Evolutionary conservation across 2,888 invertebrate genomes (phyloP).

Genomic region (Lasioglossum morio): DNA sequence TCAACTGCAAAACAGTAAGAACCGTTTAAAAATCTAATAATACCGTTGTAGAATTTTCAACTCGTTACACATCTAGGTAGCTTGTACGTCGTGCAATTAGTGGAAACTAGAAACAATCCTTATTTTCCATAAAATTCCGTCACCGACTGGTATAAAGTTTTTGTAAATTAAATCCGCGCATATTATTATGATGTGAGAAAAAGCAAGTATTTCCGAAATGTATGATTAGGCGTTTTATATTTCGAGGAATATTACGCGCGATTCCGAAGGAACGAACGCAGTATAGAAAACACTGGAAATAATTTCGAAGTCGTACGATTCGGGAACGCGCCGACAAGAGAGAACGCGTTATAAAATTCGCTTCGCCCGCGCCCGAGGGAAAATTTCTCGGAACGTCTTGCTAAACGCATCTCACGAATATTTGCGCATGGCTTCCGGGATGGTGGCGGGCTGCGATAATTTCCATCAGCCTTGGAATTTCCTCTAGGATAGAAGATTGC

Average conservation of each 20-base stretch:
- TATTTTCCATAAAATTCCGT: not conserved
- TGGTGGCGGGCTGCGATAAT: conserved; percentile 35
- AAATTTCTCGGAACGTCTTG: conserved; percentile 20
- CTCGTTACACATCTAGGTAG: not conserved
- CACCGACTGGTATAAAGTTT: fast-evolving
- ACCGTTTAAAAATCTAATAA: not conserved
- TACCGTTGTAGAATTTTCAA: not conserved
- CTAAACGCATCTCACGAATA: conserved; percentile 43
- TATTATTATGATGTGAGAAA: not conserved
- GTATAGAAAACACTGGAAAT: conserved; percentile 40
- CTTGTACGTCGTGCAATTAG: not conserved
- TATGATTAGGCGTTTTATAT: not conserved
- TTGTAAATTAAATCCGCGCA: not conserved
- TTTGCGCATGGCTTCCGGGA: conserved; percentile 28
- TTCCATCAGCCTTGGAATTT: conserved; percentile 49
- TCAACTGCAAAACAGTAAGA: no score
- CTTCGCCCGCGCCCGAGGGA: not conserved
- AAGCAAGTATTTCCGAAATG: not conserved
- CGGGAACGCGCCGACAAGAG: conserved; percentile 23
- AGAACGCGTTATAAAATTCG: conserved; percentile 19
- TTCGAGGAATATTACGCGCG: no score
- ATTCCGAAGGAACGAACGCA: not conserved
- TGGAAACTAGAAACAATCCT: not conserved
- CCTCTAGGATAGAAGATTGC: conserved; percentile 26
- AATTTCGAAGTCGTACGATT: not conserved